Base-by-base conservation (phyloP, 2,797 vertebrate species). In the Esox masquinongy region DNA sequence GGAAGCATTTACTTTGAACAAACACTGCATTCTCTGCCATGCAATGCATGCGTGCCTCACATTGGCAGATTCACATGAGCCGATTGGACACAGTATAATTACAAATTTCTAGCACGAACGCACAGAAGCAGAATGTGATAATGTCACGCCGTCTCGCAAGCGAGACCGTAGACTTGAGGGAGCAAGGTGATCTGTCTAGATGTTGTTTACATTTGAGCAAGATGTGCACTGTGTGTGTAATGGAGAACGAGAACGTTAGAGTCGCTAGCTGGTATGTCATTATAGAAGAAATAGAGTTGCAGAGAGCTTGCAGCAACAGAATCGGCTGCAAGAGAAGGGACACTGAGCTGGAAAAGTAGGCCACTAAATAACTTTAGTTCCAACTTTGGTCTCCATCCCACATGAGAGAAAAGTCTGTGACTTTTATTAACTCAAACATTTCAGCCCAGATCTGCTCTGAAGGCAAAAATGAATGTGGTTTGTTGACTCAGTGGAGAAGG, bases 251-350 rank as follows among this genome's bases (percentile, higher is more conserved):
- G 89, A 79, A 86, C 87, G 87, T 89, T 89, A 88, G 85, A 78
- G 63, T 15, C 89, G 4, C 36, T 89, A 89, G 89, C 88, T 90
- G 90, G 90, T 90, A 89, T 82, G 88, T 90, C 88, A 91, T 90
- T 91, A 90, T 90, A 90, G 86, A 90, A 86, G 88, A 91, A 90
- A 89, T 76, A 77, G 63, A 67, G 74, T 80, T 88, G 88, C 82
- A 74, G 84, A 83, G 81, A 77, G 75, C 36, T 39, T 4, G 1
- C 36, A 39, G 5, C 36, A 39, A 0, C 36, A 39, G 36, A 39
- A 39, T 39, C 74, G 80, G 73, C 82, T 78, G 86, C 74, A 56
- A 4, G 15, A 56, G 53, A 50, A 56, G 53, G 53, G 53, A 56
- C 19, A 22, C 51, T 78, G 79, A 74, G 31, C 53, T 78, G 16